A percentile compares a stretch with the other conserved stretches of the same genome.
Evolutionary conservation across 2,113 vertebrate genomes (phyloP).

Genomic region (Platysternon megacephalum): DNA sequence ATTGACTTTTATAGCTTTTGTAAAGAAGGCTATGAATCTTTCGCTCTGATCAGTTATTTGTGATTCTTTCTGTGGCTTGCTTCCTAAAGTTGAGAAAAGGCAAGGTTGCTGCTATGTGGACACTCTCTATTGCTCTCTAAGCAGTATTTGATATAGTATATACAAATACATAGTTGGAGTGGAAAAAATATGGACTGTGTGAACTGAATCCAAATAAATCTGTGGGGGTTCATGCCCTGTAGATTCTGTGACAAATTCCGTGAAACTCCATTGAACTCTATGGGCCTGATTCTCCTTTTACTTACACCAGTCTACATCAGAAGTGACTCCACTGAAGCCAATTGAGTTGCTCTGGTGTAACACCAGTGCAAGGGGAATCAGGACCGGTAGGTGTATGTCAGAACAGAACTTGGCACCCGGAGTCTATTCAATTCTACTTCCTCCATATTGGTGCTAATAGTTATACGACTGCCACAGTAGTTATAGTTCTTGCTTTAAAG

Average conservation of each 20-base stretch:
- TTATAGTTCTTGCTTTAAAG: neutral
- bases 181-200: neutral
- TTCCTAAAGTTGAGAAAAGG: neutral
- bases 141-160: neutral
- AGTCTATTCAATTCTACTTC: neutral
- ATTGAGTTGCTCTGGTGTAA: neutral
- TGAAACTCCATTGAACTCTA: neutral
- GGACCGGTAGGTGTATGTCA: neutral
- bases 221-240: neutral
- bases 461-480: neutral
- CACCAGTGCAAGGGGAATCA: neutral
- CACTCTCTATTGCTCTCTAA: neutral
- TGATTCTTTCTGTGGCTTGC: neutral
- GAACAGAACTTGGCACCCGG: accelerated
- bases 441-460: neutral
- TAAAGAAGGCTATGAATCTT: neutral
- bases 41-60: neutral
- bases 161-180: neutral
- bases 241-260: neutral
- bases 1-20: neutral
- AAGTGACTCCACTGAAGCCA: neutral
- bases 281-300: neutral
- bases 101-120: neutral
- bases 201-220: neutral
- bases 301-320: neutral